Evolutionary conservation across 2,113 vertebrate genomes (phyloP).

Genomic region (Drymodes brunneopygia): DNA sequence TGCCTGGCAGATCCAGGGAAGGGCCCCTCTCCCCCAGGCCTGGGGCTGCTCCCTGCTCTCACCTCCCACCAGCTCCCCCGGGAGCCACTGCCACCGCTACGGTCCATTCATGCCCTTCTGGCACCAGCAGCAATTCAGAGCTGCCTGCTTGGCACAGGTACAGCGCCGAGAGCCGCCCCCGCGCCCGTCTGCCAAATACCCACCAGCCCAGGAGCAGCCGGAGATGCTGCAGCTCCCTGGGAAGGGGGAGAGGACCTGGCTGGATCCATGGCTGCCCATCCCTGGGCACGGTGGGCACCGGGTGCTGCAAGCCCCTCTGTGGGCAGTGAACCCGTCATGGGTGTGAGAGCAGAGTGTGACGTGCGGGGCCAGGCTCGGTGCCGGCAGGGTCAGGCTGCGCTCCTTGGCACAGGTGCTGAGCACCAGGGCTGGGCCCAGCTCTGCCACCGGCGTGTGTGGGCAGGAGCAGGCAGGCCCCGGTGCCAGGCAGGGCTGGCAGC

Average conservation of each 20-base stretch:
- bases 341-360: accelerated
- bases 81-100: not conserved
- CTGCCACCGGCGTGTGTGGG: not conserved
- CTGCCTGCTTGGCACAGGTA: not conserved
- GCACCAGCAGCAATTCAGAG: not conserved
- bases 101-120: not conserved
- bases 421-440: not conserved
- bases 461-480: not conserved
- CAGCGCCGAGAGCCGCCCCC: not conserved
- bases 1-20: not conserved
- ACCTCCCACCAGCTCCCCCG: accelerated
- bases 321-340: accelerated
- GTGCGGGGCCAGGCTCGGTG: not conserved
- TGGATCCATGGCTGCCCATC: not conserved
- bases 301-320: accelerated
- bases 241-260: not conserved
- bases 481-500: conserved; percentile 12
- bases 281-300: accelerated
- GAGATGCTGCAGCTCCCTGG: not conserved
- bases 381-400: not conserved
- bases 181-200: not conserved
- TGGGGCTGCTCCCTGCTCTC: accelerated
- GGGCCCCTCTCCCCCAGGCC: not conserved
- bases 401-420: not conserved
- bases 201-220: not conserved